Percentiles rank a stretch among this genome's conserved stretches.
Conservation (phyloP, 2,113 vertebrate genomes). For the Eurystomus gularis region DNA sequence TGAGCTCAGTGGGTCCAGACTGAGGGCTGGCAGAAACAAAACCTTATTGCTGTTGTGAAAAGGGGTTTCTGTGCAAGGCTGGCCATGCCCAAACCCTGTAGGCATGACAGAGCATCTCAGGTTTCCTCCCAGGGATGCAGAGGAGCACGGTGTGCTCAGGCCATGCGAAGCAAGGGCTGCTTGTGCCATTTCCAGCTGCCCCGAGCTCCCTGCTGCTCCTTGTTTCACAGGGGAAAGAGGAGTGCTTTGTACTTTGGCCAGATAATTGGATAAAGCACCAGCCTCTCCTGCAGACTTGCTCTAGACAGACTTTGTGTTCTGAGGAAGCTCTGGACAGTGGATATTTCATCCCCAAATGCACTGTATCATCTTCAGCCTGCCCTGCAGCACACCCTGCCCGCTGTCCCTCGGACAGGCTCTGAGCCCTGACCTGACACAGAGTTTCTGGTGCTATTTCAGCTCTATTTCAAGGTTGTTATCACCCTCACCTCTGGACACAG, state of each 20-base stretch:
- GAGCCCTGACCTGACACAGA: not conserved
- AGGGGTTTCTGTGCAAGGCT: not conserved
- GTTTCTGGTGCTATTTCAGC: not conserved
- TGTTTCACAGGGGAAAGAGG: not conserved
- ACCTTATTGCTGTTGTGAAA: not conserved
- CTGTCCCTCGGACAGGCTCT: rapidly evolving
- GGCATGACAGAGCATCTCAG: rapidly evolving
- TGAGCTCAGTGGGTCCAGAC: not conserved
- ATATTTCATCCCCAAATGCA: not conserved
- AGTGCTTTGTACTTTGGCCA: not conserved
- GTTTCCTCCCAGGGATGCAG: not conserved
- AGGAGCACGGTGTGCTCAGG: rapidly evolving
- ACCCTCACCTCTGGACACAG: not conserved
- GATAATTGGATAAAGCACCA: not conserved
- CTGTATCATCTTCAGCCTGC: not conserved
- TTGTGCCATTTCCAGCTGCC: not conserved
- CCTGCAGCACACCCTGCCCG: not conserved
- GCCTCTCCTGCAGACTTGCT: not conserved
- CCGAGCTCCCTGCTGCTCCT: not conserved
- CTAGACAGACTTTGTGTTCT: not conserved
- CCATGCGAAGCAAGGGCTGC: too few species aligned
- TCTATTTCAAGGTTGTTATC: not conserved
- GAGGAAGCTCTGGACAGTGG: not conserved
- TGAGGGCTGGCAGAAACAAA: not conserved
- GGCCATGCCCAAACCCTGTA: not conserved